These are phyloP conservation scores for Mungos mungo DNA, from an alignment of 2,113 vertebrate genomes.

Conservation along the genomic window DNA sequence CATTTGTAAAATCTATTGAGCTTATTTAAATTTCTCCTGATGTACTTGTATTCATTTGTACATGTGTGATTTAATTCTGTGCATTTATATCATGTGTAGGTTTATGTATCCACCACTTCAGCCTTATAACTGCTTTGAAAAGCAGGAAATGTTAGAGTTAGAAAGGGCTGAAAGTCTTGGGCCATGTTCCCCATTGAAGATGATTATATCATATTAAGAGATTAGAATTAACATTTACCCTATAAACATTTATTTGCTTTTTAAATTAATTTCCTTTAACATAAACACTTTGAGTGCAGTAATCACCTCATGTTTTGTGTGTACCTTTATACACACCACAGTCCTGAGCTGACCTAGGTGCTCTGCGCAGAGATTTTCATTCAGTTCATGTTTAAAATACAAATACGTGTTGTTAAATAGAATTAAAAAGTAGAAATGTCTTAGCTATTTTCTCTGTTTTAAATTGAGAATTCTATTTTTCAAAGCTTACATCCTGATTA, in stretches of 20 bases:
- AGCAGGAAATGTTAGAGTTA: background rate
- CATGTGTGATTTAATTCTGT: background rate
- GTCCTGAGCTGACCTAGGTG: background rate
- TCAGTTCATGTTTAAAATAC: background rate
- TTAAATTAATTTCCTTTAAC: background rate
- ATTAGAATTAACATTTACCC: background rate
- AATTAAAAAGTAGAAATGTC: slow-evolving; percentile 27
- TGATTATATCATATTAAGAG: background rate
- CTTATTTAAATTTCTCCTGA: background rate
- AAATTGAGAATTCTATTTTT: slow-evolving; percentile 31
- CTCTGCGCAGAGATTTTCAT: background rate
- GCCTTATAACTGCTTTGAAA: background rate
- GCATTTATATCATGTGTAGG: background rate
- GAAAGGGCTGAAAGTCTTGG: background rate
- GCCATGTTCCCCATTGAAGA: background rate
- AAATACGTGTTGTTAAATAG: background rate
- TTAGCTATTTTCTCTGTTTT: slow-evolving; percentile 39
- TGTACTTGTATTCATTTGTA: background rate
- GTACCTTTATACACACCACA: background rate
- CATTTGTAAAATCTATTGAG: background rate
- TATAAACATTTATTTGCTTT: background rate
- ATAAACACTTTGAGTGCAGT: background rate
- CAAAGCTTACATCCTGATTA: slow-evolving; percentile 46
- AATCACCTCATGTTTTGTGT: background rate
- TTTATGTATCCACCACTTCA: background rate